phyloP scores from a whole-genome alignment of 2,113 vertebrate genomes.

The Antechinus stuartii region DNA sequence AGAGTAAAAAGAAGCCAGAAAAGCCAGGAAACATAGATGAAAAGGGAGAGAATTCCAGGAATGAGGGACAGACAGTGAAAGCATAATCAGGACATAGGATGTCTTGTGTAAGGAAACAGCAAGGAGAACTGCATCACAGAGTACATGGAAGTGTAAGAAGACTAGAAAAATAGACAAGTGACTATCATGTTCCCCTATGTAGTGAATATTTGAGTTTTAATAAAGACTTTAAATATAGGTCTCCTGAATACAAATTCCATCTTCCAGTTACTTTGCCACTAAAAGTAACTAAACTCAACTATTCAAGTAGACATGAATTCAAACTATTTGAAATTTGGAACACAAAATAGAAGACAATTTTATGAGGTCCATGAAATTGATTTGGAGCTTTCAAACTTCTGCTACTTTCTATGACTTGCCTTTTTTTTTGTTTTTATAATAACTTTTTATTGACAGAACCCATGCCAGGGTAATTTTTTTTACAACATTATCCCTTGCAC shows the following conservation, averaged over 20 bases:
- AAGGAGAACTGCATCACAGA: neutral
- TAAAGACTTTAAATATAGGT: neutral
- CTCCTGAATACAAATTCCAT: neutral
- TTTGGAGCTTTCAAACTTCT: conserved; percentile 39
- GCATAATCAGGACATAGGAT: neutral
- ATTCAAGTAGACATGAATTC: conserved; percentile 19
- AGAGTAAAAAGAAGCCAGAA: neutral
- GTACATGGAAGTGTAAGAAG: neutral
- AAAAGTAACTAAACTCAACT: conserved; percentile 5
- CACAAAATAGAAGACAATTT: neutral
- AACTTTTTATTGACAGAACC: too few relatives aligned
- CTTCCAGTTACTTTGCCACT: neutral
- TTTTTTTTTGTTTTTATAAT: neutral
- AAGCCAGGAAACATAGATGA: neutral
- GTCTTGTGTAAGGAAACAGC: neutral
- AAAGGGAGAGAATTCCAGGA: neutral
- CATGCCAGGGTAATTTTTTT: too few relatives aligned
- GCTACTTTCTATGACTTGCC: neutral
- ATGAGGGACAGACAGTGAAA: neutral
- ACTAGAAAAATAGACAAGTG: neutral
- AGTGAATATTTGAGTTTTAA: neutral
- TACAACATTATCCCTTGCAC: too few relatives aligned
- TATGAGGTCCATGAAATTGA: neutral
- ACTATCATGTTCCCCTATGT: neutral
- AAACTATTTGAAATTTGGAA: conserved; percentile 15